These are phyloP conservation scores for Papilio helenus DNA, from an alignment of 1,140 invertebrate genomes.

Conservation along the genomic window DNA sequence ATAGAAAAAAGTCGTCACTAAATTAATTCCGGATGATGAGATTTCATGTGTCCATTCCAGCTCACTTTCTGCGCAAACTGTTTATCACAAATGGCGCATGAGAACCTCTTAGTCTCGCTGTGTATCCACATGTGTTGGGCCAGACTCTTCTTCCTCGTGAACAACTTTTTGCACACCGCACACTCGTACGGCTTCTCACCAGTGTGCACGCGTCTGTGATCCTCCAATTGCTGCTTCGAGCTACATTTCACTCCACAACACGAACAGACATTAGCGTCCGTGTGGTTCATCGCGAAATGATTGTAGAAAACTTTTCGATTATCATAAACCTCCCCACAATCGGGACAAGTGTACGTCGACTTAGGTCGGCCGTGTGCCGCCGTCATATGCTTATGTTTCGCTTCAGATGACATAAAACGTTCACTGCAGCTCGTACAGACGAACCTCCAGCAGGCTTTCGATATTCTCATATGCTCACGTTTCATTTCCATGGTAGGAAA, in stretches of 20 bases:
- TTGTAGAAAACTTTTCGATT: conserved; percentile 60
- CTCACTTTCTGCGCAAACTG: conserved; percentile 81
- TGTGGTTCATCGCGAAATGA: conserved; percentile 67
- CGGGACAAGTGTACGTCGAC: conserved; percentile 61
- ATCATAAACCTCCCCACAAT: conserved; percentile 59
- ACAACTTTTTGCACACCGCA: conserved; percentile 76
- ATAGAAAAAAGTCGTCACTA: neutral
- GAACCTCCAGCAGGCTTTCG: conserved; percentile 66
- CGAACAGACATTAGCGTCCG: conserved; percentile 62
- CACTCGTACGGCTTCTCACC: conserved; percentile 71
- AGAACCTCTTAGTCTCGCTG: conserved; percentile 66
- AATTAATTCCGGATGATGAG: conserved; percentile 61
- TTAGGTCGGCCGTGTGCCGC: conserved; percentile 56
- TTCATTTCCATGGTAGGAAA: conserved; percentile 60
- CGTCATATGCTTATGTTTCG: conserved; percentile 62
- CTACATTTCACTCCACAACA: conserved; percentile 67
- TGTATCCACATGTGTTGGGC: conserved; percentile 82
- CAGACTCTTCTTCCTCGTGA: conserved; percentile 78
- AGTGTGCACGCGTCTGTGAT: conserved; percentile 65
- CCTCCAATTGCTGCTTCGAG: conserved; percentile 57
- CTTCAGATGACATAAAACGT: conserved; percentile 68
- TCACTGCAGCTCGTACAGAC: conserved; percentile 64
- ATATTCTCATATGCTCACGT: conserved; percentile 56
- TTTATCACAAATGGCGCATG: conserved; percentile 81
- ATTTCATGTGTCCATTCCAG: conserved; percentile 67